Conservation (phyloP, 2,113 vertebrate species). For the Ochotona princeps region DNA sequence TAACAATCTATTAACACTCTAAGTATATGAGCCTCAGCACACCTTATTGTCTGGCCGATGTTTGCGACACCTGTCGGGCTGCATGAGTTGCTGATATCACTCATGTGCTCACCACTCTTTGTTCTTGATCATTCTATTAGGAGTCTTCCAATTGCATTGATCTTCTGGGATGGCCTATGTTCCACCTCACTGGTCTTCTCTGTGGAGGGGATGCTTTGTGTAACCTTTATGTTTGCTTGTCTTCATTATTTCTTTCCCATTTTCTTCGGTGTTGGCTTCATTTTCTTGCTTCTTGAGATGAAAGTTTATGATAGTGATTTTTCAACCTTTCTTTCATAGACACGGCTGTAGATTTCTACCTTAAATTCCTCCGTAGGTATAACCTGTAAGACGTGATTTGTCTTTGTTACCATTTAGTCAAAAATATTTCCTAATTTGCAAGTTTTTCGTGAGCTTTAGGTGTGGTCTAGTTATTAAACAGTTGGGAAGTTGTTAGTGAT, state of each 20-base stretch:
- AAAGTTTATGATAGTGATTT: background rate
- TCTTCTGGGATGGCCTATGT: background rate
- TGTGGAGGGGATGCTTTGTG: background rate
- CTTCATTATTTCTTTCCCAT: background rate
- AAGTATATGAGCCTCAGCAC: background rate
- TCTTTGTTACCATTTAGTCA: background rate
- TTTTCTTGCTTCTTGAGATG: slow-evolving; percentile 6
- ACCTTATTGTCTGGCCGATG: background rate
- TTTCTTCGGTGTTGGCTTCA: background rate
- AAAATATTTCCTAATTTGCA: slow-evolving; percentile 15
- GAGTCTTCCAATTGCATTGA: background rate
- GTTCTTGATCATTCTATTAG: background rate
- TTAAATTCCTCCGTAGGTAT: background rate
- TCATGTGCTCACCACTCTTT: no score
- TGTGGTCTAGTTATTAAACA: background rate
- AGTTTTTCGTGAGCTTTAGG: background rate
- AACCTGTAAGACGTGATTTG: background rate
- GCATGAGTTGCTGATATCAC: background rate
- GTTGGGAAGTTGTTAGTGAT: slow-evolving; percentile 7
- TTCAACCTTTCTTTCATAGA: background rate
- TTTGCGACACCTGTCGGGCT: no score
- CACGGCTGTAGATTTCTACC: background rate
- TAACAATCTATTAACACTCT: background rate
- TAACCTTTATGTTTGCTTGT: background rate
- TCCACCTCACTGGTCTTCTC: background rate